Base-by-base conservation (phyloP, 2,888 invertebrate species). In the Lycocerus yunnanus region DNA sequence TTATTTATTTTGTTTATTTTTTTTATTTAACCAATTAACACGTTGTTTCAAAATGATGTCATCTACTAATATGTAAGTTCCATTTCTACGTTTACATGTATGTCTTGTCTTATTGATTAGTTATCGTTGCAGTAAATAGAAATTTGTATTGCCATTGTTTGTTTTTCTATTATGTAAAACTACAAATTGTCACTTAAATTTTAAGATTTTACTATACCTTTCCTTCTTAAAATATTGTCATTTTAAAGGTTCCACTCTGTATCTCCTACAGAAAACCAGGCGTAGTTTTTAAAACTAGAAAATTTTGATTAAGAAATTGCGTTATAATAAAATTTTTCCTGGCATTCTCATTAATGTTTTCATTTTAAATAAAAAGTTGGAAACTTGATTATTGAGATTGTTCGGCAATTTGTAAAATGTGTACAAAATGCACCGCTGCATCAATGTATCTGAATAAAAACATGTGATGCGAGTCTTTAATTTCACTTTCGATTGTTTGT, bases 401-500 rank as follows among this genome's bases (percentile, higher is more conserved):
- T 27, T 21, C 21, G 24, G 13, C n/a, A n/a, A 43, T 43, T n/a
- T 43, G 9, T 9, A 9, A n/a, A n/a, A n/a, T 21, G 10, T 21
- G 21, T 21, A 21, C 21, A n/a, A 43, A 43, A 43, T 43, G 43
- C 43, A 43, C 8, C 43, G 43, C 43, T 43, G 43, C 43, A 43
- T 43, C n/a, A n/a, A n/a, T 43, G 43, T 43, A 43, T 3, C 43
- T 6, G n/a, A 13, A 67, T 24, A 24, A 63, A 71, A 76, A 71
- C 74, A 73, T 70, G 69, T 73, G 76, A 74, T 16, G 43, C 43
- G 43, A n/a, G 73, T 77, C 77, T 73, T 75, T 77, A 78, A 81
- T 81, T 80, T 72, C 66, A 69, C 72, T 72, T 79, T 81, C 80
- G 80, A 80, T 82, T 81, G 77, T 78, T 81, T 77, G 77, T 77